phyloP scores from a whole-genome alignment of 2,797 vertebrate genomes.

The Carapus acus region DNA sequence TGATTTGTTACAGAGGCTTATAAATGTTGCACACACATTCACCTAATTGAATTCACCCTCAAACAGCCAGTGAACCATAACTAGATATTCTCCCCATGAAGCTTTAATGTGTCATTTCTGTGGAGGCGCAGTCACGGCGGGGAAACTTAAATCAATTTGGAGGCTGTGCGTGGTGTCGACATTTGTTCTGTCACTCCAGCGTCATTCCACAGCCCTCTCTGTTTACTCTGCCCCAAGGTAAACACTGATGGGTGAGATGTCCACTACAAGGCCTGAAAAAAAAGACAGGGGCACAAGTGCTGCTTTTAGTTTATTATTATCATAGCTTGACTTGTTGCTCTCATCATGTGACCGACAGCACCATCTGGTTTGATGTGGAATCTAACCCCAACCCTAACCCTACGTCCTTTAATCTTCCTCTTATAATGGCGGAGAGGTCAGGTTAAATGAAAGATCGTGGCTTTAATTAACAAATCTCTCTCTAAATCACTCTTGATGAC shows the following conservation, averaged over 20 bases:
- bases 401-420: not conserved
- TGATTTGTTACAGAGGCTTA: conserved; percentile 7
- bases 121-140: not conserved
- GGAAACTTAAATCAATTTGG: too few relatives aligned
- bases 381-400: not conserved
- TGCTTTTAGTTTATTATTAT: too few relatives aligned
- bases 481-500: conserved; percentile 2
- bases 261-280: too few relatives aligned
- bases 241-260: too few relatives aligned
- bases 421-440: not conserved
- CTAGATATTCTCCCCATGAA: not conserved
- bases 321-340: not conserved
- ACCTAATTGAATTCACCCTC: not conserved
- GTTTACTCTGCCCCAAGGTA: too few relatives aligned
- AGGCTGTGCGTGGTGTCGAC: not conserved
- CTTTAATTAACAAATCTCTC: not conserved
- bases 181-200: not conserved
- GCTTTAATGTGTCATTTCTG: not conserved
- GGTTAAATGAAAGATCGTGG: not conserved
- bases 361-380: too few relatives aligned
- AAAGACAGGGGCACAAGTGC: too few relatives aligned
- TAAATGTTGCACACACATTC: too few relatives aligned
- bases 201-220: too few relatives aligned
- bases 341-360: not conserved
- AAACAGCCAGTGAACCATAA: not conserved